phyloP scores from a whole-genome alignment of 2,888 invertebrate genomes.

The Coelogynopora nodosa region DNA sequence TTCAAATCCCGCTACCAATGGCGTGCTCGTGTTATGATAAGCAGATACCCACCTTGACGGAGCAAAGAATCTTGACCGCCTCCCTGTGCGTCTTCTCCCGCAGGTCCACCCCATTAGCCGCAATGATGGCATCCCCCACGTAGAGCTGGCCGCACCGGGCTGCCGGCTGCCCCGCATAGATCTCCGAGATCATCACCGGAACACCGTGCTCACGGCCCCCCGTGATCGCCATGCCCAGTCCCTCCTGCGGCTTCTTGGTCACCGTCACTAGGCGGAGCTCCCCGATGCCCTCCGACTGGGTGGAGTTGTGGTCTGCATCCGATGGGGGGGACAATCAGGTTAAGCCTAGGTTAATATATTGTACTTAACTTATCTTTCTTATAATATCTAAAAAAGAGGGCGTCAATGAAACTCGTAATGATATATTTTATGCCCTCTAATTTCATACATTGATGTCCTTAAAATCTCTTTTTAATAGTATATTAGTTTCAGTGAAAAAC shows the following conservation, averaged over 20 bases:
- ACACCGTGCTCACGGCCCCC: constrained; percentile 82
- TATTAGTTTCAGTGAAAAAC: too few relatives aligned
- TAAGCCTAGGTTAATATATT: too few relatives aligned
- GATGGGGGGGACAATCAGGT: too few relatives aligned
- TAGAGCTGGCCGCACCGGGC: constrained; percentile 71
- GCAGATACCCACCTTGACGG: constrained; percentile 65
- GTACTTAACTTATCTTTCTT: too few relatives aligned
- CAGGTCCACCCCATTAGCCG: constrained; percentile 75
- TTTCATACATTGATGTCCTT: too few relatives aligned
- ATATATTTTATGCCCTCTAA: too few relatives aligned
- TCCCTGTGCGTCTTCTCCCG: constrained; percentile 75
- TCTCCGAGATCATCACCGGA: constrained; percentile 78
- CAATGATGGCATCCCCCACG: constrained; percentile 79
- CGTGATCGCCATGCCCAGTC: constrained; percentile 79
- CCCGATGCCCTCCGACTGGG: background rate
- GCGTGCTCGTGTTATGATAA: too few relatives aligned
- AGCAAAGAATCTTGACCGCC: constrained; percentile 75
- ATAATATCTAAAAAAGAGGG: too few relatives aligned
- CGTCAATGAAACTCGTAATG: too few relatives aligned
- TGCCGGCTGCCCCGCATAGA: constrained; percentile 74
- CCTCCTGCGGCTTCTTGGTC: constrained; percentile 72
- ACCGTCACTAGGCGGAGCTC: constrained; percentile 65
- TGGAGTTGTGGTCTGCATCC: background rate
- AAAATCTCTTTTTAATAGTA: too few relatives aligned
- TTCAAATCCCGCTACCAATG: too few relatives aligned